Evolutionary conservation across 92 coral and sea anemone species (phyloP), one percentile per base, ranked within the genome.

Genomic region (Blastomussa wellsi): DNA sequence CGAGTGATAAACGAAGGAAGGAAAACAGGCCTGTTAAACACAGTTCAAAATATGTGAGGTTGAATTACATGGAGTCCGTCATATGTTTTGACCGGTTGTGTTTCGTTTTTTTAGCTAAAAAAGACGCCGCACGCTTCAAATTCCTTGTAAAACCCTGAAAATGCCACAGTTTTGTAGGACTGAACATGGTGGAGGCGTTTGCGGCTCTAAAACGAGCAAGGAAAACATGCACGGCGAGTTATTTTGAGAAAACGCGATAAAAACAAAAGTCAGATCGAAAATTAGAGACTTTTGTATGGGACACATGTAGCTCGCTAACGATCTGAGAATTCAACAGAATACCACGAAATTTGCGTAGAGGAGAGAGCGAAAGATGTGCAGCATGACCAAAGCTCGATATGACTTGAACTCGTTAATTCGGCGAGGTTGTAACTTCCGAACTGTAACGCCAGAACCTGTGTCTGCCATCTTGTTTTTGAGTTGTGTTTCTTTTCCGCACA

Each of bases 231-330:
- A 49, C 55, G 15, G 19, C 16, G n/a, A n/a, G n/a, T n/a, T n/a
- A n/a, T n/a, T n/a, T n/a, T n/a, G 36, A 31, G 31, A 69, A 69
- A 69, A 38, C 9, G 15, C 12, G 74, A 69, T 28, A 28, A 69
- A 24, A 29, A 69, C 17, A 15, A 24, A 69, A n/a, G 74, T 69
- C 35, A 41, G 74, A 69, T 69, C 74, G 74, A 69, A 69, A 69
- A 69, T 69, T 69, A 49, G 2, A 69, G 74, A 69, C 74, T 69
- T 69, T 69, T 69, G 74, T 69, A 69, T n/a, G n/a, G n/a, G n/a
- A n/a, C n/a, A n/a, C n/a, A n/a, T n/a, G n/a, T n/a, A n/a, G n/a
- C n/a, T n/a, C 3, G 39, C 37, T 69, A 69, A 69, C 74, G 9
- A 38, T 0, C 35, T 35, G 17, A 68, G 73, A 37, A 68, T 68